Evolutionary conservation across 2,113 vertebrate species (phyloP), one percentile per base, ranked within the genome.

Genomic region (Microtus pennsylvanicus): DNA sequence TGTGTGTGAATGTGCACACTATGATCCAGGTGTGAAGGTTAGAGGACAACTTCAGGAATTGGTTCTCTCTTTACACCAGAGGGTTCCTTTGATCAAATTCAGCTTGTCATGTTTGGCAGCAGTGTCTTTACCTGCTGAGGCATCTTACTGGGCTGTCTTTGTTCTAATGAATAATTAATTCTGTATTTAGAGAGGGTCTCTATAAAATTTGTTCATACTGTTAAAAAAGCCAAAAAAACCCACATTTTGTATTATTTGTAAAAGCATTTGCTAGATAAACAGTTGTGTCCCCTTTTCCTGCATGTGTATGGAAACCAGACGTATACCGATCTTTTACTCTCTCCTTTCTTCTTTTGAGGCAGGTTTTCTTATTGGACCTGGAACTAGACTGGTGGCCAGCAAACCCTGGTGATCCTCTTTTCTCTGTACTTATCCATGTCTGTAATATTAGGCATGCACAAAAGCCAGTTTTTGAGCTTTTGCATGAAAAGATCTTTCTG

Each of bases 401-500:
- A 58, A 82, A 50, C 19, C 50, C 33, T 80, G 52, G 52, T 24
- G 8, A n/a, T 81, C 21, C 78, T 58, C 35, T 55, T n/a, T 24
- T 26, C 58, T 63, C n/a, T 30, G 58, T 24, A 9, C 38, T 10
- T 63, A n/a, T 13, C 58, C 14, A 63, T 63, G 52, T 14, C 33
- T n/a, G 58, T 17, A 63, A n/a, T 38, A 26, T 45, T 83, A n/a
- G 82, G 58, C 81, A 89, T 11, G 14, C 87, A 94, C 55, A 81
- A 93, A 90, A 95, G 47, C 50, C 87, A 30, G 24, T 92, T 86
- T 35, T 92, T 95, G 87, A 91, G n/a, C 12, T 91, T 94, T 93
- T 87, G 38, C 87, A 72, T 87, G 55, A 91, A 95, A 95, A 91
- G 42, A 82, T 89, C 76, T 95, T 95, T 94, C 63, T 93, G 52